Evolutionary conservation across 2,888 invertebrate genomes (phyloP), one percentile per base, ranked within the genome.

Genomic region (Cerastis leucographa): DNA sequence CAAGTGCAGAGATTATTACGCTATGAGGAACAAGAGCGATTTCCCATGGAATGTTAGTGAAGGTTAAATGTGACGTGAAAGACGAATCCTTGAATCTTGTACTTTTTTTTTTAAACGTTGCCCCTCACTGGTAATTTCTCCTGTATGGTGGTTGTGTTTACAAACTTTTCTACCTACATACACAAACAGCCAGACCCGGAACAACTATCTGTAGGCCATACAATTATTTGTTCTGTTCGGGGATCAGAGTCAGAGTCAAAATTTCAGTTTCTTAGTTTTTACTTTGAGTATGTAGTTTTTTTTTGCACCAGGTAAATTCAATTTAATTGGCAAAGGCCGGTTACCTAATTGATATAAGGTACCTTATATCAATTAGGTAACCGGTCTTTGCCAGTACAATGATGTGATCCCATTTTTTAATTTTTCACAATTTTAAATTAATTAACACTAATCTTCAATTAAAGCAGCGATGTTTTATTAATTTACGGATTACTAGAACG

Each of bases 401-500:
- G 17, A 74, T 46, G 6, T 46, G 1, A 19, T 22, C 7, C 6
- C 35, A 2, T 5, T 19, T 54, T 76, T 29, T 12, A 44, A 56
- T 22, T 29, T n/a, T 59, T n/a, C 14, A 59, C 29, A 14, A 66
- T 61, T 66, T 44, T 35, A 68, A 78, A 75, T 65, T 51, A 69
- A 77, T 68, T 65, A 44, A 42, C 40, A 64, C 54, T 56, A 79
- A 85, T 66, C 49, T 76, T 76, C 68, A 85, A 81, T 83, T 73
- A 81, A 67, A 73, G 68, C 65, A 44, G 68, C 67, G 71, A 75
- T 85, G 71, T 84, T 84, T 85, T 83, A 72, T 71, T 83, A 88
- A 88, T 88, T 87, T 84, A 79, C 76, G 74, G 74, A 85, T 87
- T 88, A 91, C 86, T 85, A 87, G 81, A 88, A 89, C 77, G 78